Percentiles rank a stretch among this genome's conserved stretches.
Conservation (phyloP, 2,113 vertebrate genomes). For the Apus apus region DNA sequence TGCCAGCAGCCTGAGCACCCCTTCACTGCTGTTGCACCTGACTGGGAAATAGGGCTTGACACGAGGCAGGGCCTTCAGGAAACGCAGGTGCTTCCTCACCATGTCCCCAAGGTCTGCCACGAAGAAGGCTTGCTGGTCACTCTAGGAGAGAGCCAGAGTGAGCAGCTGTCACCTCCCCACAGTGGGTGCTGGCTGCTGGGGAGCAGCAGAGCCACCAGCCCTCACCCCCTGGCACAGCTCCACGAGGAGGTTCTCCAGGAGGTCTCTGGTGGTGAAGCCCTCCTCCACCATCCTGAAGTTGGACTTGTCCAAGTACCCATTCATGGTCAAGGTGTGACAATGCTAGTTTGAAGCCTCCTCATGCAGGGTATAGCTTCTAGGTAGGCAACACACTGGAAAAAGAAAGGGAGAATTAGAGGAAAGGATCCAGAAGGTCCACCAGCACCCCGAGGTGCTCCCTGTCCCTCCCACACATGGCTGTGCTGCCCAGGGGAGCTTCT, state of each 20-base stretch:
- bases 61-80: constrained; percentile 78
- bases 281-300: constrained; percentile 82
- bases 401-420: background rate
- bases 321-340: constrained; percentile 55
- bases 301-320: constrained; percentile 72
- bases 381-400: constrained; percentile 46
- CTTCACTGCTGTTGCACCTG: constrained; percentile 77
- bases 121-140: constrained; percentile 69
- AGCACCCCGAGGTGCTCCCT: fast-evolving
- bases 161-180: background rate
- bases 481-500: background rate
- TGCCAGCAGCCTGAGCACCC: constrained; percentile 78
- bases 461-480: fast-evolving
- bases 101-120: constrained; percentile 80
- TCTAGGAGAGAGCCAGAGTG: constrained; percentile 41
- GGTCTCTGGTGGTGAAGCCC: constrained; percentile 78
- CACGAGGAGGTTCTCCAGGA: constrained; percentile 76
- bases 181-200: background rate
- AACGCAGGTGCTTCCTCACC: constrained; percentile 75
- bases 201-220: background rate
- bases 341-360: background rate
- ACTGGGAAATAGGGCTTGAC: constrained; percentile 77
- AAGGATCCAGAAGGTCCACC: background rate
- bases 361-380: background rate
- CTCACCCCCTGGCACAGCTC: constrained; percentile 70